These are phyloP conservation scores for Oreortyx pictus DNA, from an alignment of 2,797 vertebrate genomes.

Conservation along the genomic window DNA sequence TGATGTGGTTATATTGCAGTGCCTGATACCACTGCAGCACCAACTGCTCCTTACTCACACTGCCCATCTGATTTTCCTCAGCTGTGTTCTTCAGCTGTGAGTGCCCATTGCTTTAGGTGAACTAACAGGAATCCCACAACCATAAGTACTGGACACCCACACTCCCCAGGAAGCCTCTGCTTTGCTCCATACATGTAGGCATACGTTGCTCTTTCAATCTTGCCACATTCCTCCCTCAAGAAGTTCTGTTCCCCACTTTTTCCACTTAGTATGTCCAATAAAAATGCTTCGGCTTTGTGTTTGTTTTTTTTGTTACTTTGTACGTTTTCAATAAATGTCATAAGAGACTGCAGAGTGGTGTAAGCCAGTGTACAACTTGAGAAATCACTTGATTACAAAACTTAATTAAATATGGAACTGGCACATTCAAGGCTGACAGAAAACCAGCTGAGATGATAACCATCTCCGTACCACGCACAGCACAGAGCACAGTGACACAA, in stretches of 20 bases:
- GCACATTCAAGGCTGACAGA: slow-evolving; percentile 30
- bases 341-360: slow-evolving; percentile 22
- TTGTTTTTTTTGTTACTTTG: slow-evolving; percentile 15
- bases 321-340: slow-evolving; percentile 10
- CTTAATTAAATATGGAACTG: slow-evolving; percentile 57
- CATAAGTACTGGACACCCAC: not conserved
- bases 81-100: not conserved
- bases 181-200: not conserved
- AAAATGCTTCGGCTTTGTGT: not conserved
- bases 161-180: not conserved
- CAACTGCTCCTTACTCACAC: not conserved
- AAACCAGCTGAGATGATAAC: slow-evolving; percentile 11
- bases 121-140: not conserved
- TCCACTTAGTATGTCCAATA: not conserved
- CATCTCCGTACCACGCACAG: not conserved
- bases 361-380: slow-evolving; percentile 39
- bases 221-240: not conserved
- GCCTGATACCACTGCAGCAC: not conserved
- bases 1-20: not conserved
- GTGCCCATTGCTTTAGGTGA: not conserved
- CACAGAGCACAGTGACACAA: not conserved
- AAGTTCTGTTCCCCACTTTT: not conserved
- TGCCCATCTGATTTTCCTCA: not conserved
- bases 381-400: slow-evolving; percentile 66
- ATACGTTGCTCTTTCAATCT: not conserved